Conservation (phyloP, 2,797 vertebrate species). For the Cephalopachus bancanus region DNA sequence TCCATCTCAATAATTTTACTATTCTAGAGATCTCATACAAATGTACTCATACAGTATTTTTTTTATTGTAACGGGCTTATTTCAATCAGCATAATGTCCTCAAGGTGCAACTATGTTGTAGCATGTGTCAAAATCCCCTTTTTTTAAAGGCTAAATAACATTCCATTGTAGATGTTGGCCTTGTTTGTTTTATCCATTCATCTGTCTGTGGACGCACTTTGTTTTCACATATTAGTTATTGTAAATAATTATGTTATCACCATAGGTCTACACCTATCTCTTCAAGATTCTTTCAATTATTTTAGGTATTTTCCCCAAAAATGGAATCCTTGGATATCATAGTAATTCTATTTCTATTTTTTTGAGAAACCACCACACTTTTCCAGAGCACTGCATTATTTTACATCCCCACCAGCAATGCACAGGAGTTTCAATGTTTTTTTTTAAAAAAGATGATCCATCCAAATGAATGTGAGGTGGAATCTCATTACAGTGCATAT, state of each 20-base stretch:
- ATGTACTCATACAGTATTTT: not conserved
- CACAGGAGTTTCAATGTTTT: fast-evolving
- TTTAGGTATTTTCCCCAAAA: fast-evolving
- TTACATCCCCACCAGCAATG: fast-evolving
- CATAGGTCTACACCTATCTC: fast-evolving
- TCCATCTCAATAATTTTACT: not conserved
- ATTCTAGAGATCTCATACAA: not conserved
- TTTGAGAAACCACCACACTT: fast-evolving
- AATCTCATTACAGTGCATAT: fast-evolving
- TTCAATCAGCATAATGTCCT: not conserved
- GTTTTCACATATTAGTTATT: not conserved
- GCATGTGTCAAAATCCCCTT: not conserved
- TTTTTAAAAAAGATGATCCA: no score
- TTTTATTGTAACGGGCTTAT: fast-evolving
- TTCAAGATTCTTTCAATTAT: not conserved
- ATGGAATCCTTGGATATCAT: fast-evolving
- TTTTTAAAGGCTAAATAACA: not conserved
- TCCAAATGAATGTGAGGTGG: fast-evolving
- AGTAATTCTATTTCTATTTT: not conserved
- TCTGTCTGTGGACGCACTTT: not conserved
- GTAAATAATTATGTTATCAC: not conserved
- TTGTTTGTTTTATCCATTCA: not conserved
- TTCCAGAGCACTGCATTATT: no score
- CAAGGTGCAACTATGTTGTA: not conserved
- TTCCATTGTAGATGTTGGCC: not conserved